Conservation (phyloP, 2,113 vertebrate genomes). For the Andinoacara biseriatus region DNA sequence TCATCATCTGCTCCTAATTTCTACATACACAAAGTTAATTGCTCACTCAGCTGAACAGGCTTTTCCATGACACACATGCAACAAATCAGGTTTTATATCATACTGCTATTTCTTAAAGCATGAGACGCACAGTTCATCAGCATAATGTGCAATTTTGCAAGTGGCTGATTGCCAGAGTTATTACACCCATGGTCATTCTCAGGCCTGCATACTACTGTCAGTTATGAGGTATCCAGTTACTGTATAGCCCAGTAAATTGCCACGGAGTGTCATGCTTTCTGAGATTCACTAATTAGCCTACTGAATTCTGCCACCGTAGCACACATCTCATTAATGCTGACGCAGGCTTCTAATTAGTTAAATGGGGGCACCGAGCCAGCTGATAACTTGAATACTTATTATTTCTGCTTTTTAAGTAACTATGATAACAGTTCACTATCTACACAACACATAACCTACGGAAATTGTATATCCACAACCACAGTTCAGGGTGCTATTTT, state of each 20-base stretch:
- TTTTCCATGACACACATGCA: constrained; percentile 10
- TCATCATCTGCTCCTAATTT: constrained; percentile 54
- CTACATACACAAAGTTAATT: constrained; percentile 23
- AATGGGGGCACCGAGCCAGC: constrained; percentile 58
- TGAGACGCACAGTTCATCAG: not conserved
- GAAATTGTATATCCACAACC: constrained; percentile 8
- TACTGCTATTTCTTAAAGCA: constrained; percentile 1
- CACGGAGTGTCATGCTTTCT: constrained; percentile 28
- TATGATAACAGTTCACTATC: constrained; percentile 51
- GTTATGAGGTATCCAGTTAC: constrained; percentile 3
- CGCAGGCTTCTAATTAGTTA: constrained; percentile 70
- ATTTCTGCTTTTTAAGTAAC: constrained; percentile 64
- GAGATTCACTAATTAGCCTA: constrained; percentile 54
- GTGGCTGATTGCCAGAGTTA: not conserved
- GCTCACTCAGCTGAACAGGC: constrained; percentile 34
- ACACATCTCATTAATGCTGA: constrained; percentile 68
- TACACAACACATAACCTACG: constrained; percentile 20
- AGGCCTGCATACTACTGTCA: not conserved
- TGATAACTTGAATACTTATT: constrained; percentile 57
- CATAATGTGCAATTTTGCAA: constrained; percentile 2
- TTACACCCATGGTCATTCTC: constrained; percentile 24
- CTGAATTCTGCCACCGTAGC: constrained; percentile 51
- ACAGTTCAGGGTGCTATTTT: not conserved
- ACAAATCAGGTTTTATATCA: not conserved
- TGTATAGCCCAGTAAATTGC: constrained; percentile 55